Evolutionary conservation across 2,888 invertebrate genomes (phyloP).

Genomic region (Hemistola chrysoprasaria): DNA sequence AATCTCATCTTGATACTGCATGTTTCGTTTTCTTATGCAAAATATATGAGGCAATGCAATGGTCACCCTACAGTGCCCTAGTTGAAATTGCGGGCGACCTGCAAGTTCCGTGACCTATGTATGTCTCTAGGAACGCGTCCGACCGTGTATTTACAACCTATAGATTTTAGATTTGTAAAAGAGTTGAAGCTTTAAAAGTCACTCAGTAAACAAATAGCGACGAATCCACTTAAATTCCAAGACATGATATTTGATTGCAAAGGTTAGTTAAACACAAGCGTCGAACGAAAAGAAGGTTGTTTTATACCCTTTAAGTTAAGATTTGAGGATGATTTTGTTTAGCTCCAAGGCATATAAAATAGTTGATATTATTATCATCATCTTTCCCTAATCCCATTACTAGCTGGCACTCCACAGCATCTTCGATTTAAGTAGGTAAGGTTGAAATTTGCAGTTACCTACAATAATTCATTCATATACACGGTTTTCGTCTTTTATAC

Average conservation of each 20-base stretch:
- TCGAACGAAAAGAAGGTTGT: neutral
- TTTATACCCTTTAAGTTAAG: neutral
- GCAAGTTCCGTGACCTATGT: slow-evolving; percentile 16
- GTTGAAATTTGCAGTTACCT: no score
- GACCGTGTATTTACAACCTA: neutral
- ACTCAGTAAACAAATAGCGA: slow-evolving; percentile 2
- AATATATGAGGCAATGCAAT: no score
- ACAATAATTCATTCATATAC: no score
- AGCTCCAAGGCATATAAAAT: no score
- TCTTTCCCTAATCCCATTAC: no score
- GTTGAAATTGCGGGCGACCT: slow-evolving; percentile 11
- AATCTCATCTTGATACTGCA: no score
- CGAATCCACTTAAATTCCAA: slow-evolving; percentile 1
- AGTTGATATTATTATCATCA: no score
- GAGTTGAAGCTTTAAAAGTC: neutral
- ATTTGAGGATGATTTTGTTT: no score
- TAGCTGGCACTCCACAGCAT: no score
- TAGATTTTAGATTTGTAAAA: neutral
- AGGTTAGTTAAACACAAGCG: slow-evolving; percentile 1
- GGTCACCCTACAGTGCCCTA: slow-evolving; percentile 12
- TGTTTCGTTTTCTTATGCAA: no score
- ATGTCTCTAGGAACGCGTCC: neutral
- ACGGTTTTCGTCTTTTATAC: no score
- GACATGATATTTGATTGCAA: slow-evolving; percentile 1
- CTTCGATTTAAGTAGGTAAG: no score